These are phyloP conservation scores for Tetramorium simillimum DNA, from an alignment of 1,140 invertebrate genomes.

Conservation along the genomic window DNA sequence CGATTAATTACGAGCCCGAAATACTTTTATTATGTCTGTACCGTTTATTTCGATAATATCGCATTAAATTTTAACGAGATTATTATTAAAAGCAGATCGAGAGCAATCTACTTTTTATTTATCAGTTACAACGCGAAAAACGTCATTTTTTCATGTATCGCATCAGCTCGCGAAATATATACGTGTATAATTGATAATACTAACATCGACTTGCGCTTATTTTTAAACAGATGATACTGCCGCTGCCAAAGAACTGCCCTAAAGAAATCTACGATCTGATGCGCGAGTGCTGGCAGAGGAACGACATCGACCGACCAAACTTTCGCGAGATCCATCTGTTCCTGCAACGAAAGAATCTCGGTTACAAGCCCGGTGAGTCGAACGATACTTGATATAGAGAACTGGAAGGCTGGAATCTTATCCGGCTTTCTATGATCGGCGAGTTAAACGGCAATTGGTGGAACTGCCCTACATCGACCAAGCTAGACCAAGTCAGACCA, in stretches of 20 bases:
- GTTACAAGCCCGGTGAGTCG: constrained; percentile 88
- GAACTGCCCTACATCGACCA: constrained; percentile 76
- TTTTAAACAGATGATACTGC: constrained; percentile 88
- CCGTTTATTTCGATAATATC: neutral
- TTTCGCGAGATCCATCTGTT: constrained; percentile 97
- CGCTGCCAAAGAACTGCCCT: constrained; percentile 93
- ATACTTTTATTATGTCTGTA: constrained; percentile 14
- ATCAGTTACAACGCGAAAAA: neutral
- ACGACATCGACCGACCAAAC: constrained; percentile 93
- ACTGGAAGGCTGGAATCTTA: constrained; percentile 81
- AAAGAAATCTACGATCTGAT: constrained; percentile 97
- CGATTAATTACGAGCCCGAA: constrained; percentile 29
- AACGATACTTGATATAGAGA: constrained; percentile 84
- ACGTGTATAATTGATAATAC: neutral
- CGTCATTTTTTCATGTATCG: neutral
- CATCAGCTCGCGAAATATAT: neutral
- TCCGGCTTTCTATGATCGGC: constrained; percentile 83
- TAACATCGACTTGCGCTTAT: neutral
- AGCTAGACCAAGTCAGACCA: constrained; percentile 73
- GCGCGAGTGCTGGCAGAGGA: constrained; percentile 97
- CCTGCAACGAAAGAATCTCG: constrained; percentile 95
- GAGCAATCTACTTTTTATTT: constrained; percentile 9
- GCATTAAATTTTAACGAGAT: constrained; percentile 11
- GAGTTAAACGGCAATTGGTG: constrained; percentile 84
- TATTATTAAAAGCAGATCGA: neutral